Conservation (phyloP, 1,140 invertebrate species). For the Thaumatotibia leucotreta region DNA sequence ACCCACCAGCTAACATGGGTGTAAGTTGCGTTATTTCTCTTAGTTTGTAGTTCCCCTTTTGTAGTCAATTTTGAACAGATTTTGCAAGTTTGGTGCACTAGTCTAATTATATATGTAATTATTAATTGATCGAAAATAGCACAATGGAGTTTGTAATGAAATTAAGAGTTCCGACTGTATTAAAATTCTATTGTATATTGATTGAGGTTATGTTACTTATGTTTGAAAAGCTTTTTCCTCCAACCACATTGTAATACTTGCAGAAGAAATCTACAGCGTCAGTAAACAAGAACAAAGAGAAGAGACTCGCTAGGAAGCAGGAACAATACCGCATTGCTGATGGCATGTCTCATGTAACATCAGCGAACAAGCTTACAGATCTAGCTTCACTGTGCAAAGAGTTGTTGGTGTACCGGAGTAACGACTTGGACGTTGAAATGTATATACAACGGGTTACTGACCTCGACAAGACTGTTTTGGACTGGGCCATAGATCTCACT, state of each 20-base stretch:
- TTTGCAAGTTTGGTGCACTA: neutral
- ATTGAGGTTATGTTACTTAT: neutral
- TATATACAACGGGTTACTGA: constrained; percentile 57
- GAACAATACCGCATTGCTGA: constrained; percentile 68
- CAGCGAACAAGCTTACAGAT: constrained; percentile 59
- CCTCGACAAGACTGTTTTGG: constrained; percentile 54
- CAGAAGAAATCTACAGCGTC: constrained; percentile 56
- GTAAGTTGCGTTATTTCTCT: constrained; percentile 24
- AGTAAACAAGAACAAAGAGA: constrained; percentile 61
- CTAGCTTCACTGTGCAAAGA: constrained; percentile 53
- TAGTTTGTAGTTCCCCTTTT: no score
- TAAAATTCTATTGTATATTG: neutral
- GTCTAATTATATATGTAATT: neutral
- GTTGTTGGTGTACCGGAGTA: constrained; percentile 48
- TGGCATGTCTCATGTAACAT: constrained; percentile 57
- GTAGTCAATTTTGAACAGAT: neutral
- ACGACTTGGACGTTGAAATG: constrained; percentile 58
- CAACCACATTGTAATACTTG: constrained; percentile 16
- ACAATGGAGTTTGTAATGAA: neutral
- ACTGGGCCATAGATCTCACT: constrained; percentile 78
- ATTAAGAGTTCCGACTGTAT: neutral
- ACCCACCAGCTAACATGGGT: constrained; percentile 30
- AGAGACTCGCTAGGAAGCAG: constrained; percentile 58
- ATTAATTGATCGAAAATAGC: neutral
- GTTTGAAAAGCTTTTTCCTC: neutral